Base-by-base conservation (phyloP, 2,888 invertebrate genomes). In the Cacoxenus indagator region DNA sequence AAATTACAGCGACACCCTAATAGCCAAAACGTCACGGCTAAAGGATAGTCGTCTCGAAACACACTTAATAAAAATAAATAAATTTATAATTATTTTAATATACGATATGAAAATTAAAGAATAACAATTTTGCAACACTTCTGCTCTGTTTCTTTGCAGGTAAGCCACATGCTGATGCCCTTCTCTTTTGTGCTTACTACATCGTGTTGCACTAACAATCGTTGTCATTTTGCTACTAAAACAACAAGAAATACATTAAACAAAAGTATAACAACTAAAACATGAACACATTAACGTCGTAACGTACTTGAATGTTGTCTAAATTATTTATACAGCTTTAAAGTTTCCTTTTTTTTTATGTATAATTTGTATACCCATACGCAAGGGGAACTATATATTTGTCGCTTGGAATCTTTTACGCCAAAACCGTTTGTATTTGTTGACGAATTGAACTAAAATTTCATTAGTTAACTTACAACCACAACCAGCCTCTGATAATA, bases 1-100 rank as follows among this genome's bases (percentile, higher is more conserved):
- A 72, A 78, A 70, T 76, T 70, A 69, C 57, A 70, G 26, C 17
- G 24, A 29, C 57, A 24, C 4, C 57, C n/a, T n/a, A 57, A 57
- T n/a, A 17, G 14, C 29, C n/a, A 22, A 26, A 29, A 57, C 24
- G 27, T 8, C 2, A 26, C 24, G 24, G n/a, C n/a, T n/a, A 48
- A 37, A 37, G 8, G 55, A 46, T 26, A 54, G 48, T 45, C 62
- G 37, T 27, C 31, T 1, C 65, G 66, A 70, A 48, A 69, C 64
- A 24, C 57, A 64, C 54, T 1, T 65, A 46, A 68, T 11, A 9
- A 5, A 24, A 67, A 51, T 67, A 69, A 69, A 69, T 65, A 71
- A 61, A 55, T 66, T 57, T 4, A 45, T 22, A 31, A 54, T 48
- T 17, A 70, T 27, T 27, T 55, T 11, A 1, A 27, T 14, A 26